These are phyloP conservation scores for Pristionchus entomophagus DNA, from an alignment of 2,888 invertebrate genomes.

Conservation along the genomic window DNA sequence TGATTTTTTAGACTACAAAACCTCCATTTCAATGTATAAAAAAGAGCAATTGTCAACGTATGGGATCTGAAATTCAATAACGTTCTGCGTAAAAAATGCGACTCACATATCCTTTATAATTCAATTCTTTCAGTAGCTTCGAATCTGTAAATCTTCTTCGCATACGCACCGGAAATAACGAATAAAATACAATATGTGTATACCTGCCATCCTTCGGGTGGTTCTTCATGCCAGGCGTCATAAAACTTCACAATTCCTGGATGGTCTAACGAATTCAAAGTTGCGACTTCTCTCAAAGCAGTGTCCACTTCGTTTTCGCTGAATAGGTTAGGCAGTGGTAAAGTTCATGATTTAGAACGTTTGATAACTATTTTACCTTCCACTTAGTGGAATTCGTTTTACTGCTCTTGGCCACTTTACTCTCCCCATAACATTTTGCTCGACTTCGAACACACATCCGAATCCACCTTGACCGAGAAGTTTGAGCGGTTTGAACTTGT, in stretches of 20 bases:
- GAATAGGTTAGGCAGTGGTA: too few relatives aligned
- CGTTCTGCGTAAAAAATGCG: not conserved
- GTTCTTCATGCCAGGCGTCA: not conserved
- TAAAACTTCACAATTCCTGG: not conserved
- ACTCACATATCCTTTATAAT: not conserved
- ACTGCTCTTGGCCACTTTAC: not conserved
- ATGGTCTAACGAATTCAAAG: not conserved
- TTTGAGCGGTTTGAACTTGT: not conserved
- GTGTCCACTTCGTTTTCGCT: not conserved
- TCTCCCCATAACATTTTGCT: not conserved
- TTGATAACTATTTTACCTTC: not conserved
- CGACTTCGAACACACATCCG: not conserved
- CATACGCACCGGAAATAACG: not conserved
- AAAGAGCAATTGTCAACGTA: not conserved
- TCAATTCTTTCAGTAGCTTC: not conserved
- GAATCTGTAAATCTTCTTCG: too few relatives aligned
- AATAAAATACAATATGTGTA: not conserved
- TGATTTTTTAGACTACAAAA: not conserved
- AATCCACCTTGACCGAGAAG: not conserved
- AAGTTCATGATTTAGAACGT: too few relatives aligned
- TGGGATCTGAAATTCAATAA: not conserved
- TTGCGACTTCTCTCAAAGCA: not conserved
- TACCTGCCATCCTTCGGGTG: not conserved
- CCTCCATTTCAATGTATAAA: constrained; percentile 2
- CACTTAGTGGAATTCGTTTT: not conserved